These are phyloP conservation scores for Delphinapterus leucas DNA, from an alignment of 2,113 vertebrate genomes.

Conservation along the genomic window DNA sequence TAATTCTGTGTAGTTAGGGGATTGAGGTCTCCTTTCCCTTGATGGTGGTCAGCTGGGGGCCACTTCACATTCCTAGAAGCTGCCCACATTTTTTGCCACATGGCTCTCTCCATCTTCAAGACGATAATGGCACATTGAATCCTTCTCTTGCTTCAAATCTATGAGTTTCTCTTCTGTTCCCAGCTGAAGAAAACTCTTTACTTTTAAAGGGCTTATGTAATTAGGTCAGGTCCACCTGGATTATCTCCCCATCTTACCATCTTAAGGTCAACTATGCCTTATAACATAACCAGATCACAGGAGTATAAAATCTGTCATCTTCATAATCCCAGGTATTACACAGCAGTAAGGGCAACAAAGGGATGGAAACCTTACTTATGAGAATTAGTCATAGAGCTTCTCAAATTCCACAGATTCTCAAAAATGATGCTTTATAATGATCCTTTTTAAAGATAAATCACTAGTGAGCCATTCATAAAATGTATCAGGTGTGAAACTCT, in stretches of 20 bases:
- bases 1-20: neutral
- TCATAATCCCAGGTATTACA: neutral
- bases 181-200: neutral
- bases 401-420: neutral
- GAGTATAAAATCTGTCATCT: neutral
- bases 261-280: neutral
- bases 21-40: neutral
- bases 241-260: neutral
- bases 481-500: neutral
- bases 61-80: neutral
- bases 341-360: neutral
- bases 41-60: accelerated
- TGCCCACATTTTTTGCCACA: neutral
- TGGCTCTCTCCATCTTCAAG: neutral
- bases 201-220: neutral
- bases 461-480: neutral
- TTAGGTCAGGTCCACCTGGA: neutral
- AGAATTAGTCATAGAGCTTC: neutral
- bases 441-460: neutral
- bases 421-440: neutral
- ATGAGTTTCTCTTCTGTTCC: neutral
- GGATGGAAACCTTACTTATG: neutral
- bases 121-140: neutral
- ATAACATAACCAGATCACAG: neutral
- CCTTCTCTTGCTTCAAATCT: neutral